Evolutionary conservation across 2,797 vertebrate genomes (phyloP).

Genomic region (Spea hammondii): DNA sequence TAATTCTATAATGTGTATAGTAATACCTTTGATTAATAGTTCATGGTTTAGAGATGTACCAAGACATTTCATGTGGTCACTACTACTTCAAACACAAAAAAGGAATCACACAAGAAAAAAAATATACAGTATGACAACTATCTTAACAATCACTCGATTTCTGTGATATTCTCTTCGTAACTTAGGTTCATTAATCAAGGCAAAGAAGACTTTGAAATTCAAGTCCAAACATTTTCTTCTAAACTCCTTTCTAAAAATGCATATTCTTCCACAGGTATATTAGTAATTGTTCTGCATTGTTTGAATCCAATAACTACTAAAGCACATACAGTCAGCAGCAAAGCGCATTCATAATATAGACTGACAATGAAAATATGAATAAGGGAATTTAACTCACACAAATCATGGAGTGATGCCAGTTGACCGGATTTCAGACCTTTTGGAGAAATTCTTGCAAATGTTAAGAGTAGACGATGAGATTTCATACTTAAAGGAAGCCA

Average conservation of each 20-base stretch:
- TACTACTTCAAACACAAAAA: too few species aligned
- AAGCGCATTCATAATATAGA: not conserved
- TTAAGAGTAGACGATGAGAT: slow-evolving; percentile 15
- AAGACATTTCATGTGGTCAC: too few species aligned
- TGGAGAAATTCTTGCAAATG: slow-evolving; percentile 20
- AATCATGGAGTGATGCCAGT: slow-evolving; percentile 10
- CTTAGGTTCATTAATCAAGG: too few species aligned
- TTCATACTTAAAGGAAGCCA: slow-evolving; percentile 29
- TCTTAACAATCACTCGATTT: too few species aligned
- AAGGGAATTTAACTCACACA: slow-evolving; percentile 25
- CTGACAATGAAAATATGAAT: not conserved
- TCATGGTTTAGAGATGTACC: too few species aligned
- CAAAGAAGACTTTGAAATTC: too few species aligned
- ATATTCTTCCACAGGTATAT: not conserved
- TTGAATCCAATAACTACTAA: not conserved
- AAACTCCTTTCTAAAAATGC: not conserved
- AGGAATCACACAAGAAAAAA: too few species aligned
- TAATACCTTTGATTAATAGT: too few species aligned
- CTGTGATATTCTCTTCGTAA: too few species aligned
- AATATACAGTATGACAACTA: too few species aligned
- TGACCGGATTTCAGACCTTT: slow-evolving; percentile 11
- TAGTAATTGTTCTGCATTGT: not conserved
- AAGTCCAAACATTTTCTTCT: too few species aligned
- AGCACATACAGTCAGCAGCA: not conserved
- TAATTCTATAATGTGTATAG: too few species aligned